Evolutionary conservation across 2,113 vertebrate genomes (phyloP), one percentile per base, ranked within the genome.

Genomic region (Andinoacara biseriatus): DNA sequence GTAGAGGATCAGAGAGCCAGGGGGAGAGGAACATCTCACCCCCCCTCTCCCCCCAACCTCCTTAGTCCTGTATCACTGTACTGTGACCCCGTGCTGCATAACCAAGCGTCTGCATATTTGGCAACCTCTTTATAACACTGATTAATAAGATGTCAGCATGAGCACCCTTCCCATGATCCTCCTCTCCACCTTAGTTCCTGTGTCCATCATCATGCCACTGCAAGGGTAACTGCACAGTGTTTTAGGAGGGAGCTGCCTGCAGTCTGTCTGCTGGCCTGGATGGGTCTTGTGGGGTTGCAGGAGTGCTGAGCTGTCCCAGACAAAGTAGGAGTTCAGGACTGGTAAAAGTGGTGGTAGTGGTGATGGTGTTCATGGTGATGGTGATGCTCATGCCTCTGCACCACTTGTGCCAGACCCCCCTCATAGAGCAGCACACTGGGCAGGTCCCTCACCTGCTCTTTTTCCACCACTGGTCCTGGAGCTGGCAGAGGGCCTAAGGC

Each of bases 361-460:
- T 99, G 98, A 92, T 99, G 98, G 90, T 99, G 98, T 93, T 99
- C 98, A 0, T 99, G 98, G 82, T 99, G 98, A 86, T 99, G 98
- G 89, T 99, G 98, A 80, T 99, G 98, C 87, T 99, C 98, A 0
- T 99, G 98, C 92, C 98, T 96, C 94, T 99, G 98, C 88, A 99
- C 96, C 85, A 98, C 95, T 84, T 97, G 97, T 59, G 97, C 97
- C 78, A 96, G 95, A 80, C 96, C 97, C 63, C 97, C 96, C 85
- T 99, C 97, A 5, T 98, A 99, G 9, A 98, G 95, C 93, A 98
- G 90, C 40, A 96, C 74, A 7, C 94, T 93, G 9, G 98, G 98
- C 81, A 98, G 95, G 91, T 99, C 97, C 90, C 96, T 94, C 81
- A 96, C 95, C 0, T 97, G 97, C 60, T 97, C 98, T 87, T 97